Conservation (phyloP, 2,113 vertebrate genomes). For the human (Homo sapiens) region DNA sequence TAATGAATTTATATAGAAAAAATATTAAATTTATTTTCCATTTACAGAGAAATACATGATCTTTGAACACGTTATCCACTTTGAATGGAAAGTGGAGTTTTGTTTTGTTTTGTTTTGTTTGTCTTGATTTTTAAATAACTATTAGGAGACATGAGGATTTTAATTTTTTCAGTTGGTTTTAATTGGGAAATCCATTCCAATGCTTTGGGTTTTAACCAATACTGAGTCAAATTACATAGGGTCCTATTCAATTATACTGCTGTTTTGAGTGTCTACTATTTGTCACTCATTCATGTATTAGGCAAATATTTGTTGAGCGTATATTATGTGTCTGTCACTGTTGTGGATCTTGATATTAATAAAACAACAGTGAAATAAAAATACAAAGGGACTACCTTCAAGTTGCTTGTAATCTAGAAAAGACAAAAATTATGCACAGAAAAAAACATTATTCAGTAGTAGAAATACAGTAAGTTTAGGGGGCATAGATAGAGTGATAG, state of each 20-base stretch:
- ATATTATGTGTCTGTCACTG: not conserved
- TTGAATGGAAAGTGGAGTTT: not conserved
- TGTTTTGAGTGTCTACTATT: not conserved
- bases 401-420: not conserved
- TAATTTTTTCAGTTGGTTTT: not conserved
- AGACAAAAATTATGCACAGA: not conserved
- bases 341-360: not conserved
- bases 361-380: not conserved
- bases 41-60: not conserved
- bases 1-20: constrained; percentile 42
- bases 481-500: not conserved
- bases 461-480: not conserved
- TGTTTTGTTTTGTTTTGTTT: not conserved
- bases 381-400: not conserved
- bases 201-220: not conserved
- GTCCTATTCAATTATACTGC: not conserved
- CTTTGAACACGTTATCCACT: not conserved
- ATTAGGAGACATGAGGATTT: not conserved
- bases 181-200: not conserved
- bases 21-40: constrained; percentile 21
- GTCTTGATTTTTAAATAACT: not conserved
- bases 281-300: constrained; percentile 7
- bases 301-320: not conserved
- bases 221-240: not conserved
- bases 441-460: not conserved